Percentiles rank a stretch among this genome's conserved stretches.
Conservation (phyloP, 2,797 vertebrate species). For the Geotrypetes seraphini region DNA sequence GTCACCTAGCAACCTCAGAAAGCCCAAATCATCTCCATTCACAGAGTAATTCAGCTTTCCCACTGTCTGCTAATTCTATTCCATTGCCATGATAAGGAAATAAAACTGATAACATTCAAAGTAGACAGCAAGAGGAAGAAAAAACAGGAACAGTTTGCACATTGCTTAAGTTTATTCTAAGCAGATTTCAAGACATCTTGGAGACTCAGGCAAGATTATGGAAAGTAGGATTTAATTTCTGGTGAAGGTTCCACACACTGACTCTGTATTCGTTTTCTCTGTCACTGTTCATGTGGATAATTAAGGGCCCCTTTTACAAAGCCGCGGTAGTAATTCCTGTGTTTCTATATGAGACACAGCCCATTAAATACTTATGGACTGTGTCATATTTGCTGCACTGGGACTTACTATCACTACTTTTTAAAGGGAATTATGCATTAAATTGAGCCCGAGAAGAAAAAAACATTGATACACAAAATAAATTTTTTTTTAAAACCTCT, state of each 20-base stretch:
- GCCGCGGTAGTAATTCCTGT: too few relatives aligned
- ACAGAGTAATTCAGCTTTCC: neutral
- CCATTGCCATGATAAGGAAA: too few relatives aligned
- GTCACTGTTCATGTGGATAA: constrained; percentile 83
- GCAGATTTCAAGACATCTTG: constrained; percentile 46
- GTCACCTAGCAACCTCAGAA: neutral
- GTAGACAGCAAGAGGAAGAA: neutral
- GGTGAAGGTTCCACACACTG: constrained; percentile 27
- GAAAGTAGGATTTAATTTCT: constrained; percentile 49
- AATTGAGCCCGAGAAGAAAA: constrained; percentile 23
- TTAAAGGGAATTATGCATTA: constrained; percentile 82
- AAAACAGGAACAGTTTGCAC: neutral
- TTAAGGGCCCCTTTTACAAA: too few relatives aligned
- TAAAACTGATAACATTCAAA: too few relatives aligned
- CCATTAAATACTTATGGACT: too few relatives aligned
- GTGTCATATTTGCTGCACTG: too few relatives aligned
- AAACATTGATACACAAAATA: constrained; percentile 27
- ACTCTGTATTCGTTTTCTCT: constrained; percentile 70
- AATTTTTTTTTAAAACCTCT: too few relatives aligned
- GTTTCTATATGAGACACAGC: too few relatives aligned
- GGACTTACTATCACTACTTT: too few relatives aligned
- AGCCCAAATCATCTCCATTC: neutral
- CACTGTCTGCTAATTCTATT: too few relatives aligned
- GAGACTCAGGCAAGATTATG: constrained; percentile 55
- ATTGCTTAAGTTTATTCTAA: constrained; percentile 54